Conservation (phyloP, 2,113 vertebrate genomes). For the Notechis scutatus region DNA sequence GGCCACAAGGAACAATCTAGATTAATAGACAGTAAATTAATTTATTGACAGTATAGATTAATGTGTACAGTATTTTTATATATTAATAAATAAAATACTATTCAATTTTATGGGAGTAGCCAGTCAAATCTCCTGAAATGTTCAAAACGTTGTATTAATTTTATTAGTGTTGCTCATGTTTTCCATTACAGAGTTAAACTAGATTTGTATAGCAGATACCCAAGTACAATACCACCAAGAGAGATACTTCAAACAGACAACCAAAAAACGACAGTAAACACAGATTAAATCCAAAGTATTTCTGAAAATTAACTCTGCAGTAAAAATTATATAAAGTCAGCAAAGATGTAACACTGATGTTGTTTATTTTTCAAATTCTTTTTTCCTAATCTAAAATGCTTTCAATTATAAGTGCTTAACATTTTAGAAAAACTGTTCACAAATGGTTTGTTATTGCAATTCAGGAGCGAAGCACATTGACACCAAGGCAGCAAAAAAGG, state of each 20-base stretch:
- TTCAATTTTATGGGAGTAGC: neutral
- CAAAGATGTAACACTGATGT: neutral
- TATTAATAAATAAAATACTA: neutral
- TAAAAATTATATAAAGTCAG: neutral
- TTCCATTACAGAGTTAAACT: neutral
- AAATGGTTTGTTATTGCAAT: neutral
- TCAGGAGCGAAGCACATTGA: neutral
- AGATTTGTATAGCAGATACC: neutral
- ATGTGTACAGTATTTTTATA: neutral
- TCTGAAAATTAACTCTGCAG: neutral
- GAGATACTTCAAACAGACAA: neutral
- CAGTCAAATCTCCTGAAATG: neutral
- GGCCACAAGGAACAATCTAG: neutral
- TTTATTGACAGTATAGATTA: neutral
- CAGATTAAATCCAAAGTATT: neutral
- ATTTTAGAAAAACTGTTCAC: neutral
- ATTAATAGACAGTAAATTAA: too few species aligned
- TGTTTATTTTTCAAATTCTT: neutral
- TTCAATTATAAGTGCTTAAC: neutral
- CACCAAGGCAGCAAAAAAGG: neutral
- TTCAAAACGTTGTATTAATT: neutral
- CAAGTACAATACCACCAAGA: neutral
- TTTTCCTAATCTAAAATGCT: neutral
- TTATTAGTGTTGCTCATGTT: neutral
- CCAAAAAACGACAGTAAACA: neutral